These are phyloP conservation scores for Mandrillus leucophaeus DNA, from an alignment of 2,113 vertebrate species.

Conservation along the genomic window DNA sequence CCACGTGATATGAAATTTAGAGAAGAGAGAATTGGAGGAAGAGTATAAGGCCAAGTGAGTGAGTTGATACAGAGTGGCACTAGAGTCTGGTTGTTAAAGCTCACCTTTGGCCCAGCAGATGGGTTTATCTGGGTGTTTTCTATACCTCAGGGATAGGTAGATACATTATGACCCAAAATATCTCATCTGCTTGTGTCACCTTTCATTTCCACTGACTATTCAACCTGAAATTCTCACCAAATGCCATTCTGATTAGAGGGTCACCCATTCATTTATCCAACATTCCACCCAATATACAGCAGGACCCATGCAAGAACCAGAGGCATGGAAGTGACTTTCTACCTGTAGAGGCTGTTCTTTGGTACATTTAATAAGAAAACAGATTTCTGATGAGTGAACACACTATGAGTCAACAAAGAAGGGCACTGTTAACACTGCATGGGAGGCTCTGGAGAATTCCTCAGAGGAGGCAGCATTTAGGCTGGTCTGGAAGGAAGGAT, in stretches of 20 bases:
- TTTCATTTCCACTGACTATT: not conserved
- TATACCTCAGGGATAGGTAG: not conserved
- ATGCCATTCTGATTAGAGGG: constrained; percentile 5
- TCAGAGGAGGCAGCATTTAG: not conserved
- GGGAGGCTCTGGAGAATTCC: not conserved
- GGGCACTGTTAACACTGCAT: not conserved
- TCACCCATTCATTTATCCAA: not conserved
- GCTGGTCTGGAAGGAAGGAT: not conserved
- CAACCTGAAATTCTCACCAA: not conserved
- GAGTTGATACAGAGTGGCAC: not conserved
- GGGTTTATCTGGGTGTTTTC: not conserved
- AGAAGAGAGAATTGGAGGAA: not conserved
- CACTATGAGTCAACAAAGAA: not conserved
- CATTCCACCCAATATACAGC: not conserved
- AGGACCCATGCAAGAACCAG: not conserved
- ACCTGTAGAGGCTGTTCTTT: not conserved
- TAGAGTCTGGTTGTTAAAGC: not conserved
- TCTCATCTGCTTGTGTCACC: not conserved
- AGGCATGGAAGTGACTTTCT: not conserved
- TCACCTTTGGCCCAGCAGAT: not conserved
- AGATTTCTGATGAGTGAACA: not conserved
- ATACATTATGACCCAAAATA: not conserved
- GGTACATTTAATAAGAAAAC: not conserved
- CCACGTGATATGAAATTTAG: not conserved
- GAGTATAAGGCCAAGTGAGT: not conserved